These are phyloP conservation scores for Andrena dorsata DNA, from an alignment of 2,888 invertebrate species.

Conservation along the genomic window DNA sequence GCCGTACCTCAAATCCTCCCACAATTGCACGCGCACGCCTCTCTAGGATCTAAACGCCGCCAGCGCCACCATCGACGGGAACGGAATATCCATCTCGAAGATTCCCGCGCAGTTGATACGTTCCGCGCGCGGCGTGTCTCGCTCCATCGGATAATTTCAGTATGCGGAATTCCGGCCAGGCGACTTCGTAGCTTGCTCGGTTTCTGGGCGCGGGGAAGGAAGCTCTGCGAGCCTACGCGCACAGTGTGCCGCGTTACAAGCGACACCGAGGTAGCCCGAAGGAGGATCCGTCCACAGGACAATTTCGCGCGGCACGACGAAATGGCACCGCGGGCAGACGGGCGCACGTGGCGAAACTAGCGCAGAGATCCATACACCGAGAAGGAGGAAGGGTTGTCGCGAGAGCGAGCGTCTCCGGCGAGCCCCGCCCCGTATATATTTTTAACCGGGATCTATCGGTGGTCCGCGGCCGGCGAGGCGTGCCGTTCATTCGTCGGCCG, in stretches of 20 bases:
- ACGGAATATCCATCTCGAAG: background rate
- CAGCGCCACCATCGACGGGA: constrained; percentile 10
- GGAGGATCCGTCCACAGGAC: constrained; percentile 6
- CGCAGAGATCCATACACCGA: background rate
- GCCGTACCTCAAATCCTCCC: background rate
- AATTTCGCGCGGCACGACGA: constrained; percentile 18
- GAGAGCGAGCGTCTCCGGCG: constrained; percentile 46
- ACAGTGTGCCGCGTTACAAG: no score
- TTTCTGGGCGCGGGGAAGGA: constrained; percentile 16
- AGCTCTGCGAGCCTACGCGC: background rate
- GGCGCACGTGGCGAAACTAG: background rate
- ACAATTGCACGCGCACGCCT: background rate
- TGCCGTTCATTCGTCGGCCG: background rate
- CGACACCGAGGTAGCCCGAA: no score
- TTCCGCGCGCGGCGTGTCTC: background rate
- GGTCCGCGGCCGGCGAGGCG: constrained; percentile 18
- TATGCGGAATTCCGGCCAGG: background rate
- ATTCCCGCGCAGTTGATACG: constrained; percentile 4
- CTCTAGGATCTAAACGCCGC: background rate
- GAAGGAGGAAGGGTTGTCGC: constrained; percentile 28
- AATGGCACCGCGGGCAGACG: constrained; percentile 1
- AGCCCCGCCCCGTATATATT: constrained; percentile 66
- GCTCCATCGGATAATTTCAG: background rate
- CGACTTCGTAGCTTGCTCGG: constrained; percentile 7
- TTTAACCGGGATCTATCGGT: constrained; percentile 58